A percentile compares a stretch with the other conserved stretches of the same genome.
These are phyloP conservation scores for Drosophila tanythrix DNA, from an alignment of 2,888 invertebrate genomes.

Conservation along the genomic window DNA sequence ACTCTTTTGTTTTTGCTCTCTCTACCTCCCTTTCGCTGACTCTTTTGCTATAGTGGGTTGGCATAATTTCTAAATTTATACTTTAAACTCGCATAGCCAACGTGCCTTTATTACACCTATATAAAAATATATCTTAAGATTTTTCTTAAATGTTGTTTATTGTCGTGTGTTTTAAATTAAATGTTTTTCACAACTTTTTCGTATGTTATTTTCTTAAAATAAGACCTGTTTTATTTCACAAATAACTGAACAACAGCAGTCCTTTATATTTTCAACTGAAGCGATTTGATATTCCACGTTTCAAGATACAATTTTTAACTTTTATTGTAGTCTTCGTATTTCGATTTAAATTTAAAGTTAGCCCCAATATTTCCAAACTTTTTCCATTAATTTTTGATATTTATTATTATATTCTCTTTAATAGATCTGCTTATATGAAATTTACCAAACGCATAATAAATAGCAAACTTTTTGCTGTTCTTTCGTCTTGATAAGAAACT, in stretches of 20 bases:
- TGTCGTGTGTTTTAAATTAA: constrained; percentile 58
- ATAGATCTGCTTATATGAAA: no score
- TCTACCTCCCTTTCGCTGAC: constrained; percentile 7
- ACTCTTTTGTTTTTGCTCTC: constrained; percentile 11
- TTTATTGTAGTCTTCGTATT: background rate
- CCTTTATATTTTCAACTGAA: background rate
- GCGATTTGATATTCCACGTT: background rate
- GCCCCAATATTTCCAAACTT: background rate
- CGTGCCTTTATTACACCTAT: constrained; percentile 36
- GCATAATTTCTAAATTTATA: constrained; percentile 73
- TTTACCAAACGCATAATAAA: background rate
- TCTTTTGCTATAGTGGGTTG: constrained; percentile 46
- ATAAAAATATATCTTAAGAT: constrained; percentile 7
- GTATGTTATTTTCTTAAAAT: constrained; percentile 7
- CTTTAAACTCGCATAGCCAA: constrained; percentile 41
- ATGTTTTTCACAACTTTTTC: constrained; percentile 29
- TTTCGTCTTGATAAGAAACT: background rate
- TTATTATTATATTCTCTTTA: background rate
- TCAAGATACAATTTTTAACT: background rate
- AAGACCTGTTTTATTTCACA: constrained; percentile 4
- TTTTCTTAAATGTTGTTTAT: constrained; percentile 46
- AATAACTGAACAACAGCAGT: constrained; percentile 6
- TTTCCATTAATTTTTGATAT: background rate
- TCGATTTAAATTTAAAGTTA: background rate
- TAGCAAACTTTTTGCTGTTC: background rate